Percentiles rank a stretch among this genome's conserved stretches.
phyloP scores from a whole-genome alignment of 1,140 invertebrate species.

The Lasioglossum albipes region DNA sequence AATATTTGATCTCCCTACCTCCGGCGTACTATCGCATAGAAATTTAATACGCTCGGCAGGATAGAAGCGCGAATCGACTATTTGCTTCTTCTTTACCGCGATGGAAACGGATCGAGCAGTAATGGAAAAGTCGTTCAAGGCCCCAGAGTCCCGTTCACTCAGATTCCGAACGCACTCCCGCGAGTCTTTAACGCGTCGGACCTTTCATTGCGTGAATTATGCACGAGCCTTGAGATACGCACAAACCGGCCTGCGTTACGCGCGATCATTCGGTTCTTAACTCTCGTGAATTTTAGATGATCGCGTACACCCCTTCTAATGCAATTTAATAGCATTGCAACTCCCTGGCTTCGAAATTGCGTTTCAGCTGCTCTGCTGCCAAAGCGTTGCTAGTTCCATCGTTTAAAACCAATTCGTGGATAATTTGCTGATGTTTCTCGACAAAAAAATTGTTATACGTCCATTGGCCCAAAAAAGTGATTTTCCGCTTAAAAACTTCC shows the following conservation, averaged over 20 bases:
- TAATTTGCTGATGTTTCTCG: no score
- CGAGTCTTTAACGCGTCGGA: slow-evolving; percentile 16
- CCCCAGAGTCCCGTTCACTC: not conserved
- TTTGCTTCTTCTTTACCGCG: not conserved
- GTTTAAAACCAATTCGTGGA: no score
- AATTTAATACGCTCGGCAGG: not conserved
- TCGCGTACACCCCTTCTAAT: not conserved
- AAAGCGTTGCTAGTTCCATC: no score
- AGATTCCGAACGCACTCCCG: not conserved
- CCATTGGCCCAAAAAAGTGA: no score
- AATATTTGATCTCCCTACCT: slow-evolving; percentile 9
- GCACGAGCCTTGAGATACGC: slow-evolving; percentile 2
- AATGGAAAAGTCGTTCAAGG: slow-evolving; percentile 14
- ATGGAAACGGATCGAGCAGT: not conserved
- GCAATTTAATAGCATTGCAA: not conserved
- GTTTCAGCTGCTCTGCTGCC: no score
- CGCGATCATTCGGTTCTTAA: not conserved
- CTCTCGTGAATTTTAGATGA: slow-evolving; percentile 8
- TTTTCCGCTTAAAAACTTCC: no score
- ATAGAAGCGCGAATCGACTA: not conserved
- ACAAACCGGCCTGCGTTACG: not conserved
- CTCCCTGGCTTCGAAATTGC: no score
- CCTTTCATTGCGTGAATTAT: slow-evolving; percentile 27
- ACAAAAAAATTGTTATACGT: no score
- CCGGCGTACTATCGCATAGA: not conserved